Conservation (phyloP, 2,888 invertebrate genomes). For the Drosophila nr. fundita region DNA sequence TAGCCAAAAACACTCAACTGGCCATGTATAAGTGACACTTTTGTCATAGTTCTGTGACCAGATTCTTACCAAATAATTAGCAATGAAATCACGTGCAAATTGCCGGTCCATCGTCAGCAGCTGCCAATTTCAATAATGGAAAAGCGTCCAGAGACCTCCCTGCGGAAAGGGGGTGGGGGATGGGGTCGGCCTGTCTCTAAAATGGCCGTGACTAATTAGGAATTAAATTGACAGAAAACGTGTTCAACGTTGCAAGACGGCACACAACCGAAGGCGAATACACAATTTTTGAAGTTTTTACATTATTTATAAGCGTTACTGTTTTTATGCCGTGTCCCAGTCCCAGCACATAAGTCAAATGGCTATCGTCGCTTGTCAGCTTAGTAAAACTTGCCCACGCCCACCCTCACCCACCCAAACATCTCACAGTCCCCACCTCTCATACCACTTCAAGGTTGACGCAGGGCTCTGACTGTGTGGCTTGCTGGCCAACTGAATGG, state of each 20-base stretch:
- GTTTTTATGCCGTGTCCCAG: not conserved
- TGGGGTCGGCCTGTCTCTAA: slow-evolving; percentile 30
- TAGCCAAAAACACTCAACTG: slow-evolving; percentile 8
- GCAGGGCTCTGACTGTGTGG: not conserved
- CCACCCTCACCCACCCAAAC: not conserved
- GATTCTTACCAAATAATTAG: slow-evolving; percentile 61
- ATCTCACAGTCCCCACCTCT: not conserved
- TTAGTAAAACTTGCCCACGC: slow-evolving; percentile 8
- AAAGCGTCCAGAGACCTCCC: slow-evolving; percentile 29
- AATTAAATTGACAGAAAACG: slow-evolving; percentile 76
- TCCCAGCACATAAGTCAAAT: slow-evolving; percentile 35
- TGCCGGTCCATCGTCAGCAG: slow-evolving; percentile 54
- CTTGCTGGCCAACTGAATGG: slow-evolving; percentile 3
- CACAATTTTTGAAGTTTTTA: slow-evolving; percentile 44
- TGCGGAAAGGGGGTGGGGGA: not conserved
- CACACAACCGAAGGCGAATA: slow-evolving; percentile 2
- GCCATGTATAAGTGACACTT: slow-evolving; percentile 44
- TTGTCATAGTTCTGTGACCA: slow-evolving; percentile 18
- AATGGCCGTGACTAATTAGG: slow-evolving; percentile 74
- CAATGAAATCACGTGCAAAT: slow-evolving; percentile 74
- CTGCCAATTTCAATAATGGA: slow-evolving; percentile 75
- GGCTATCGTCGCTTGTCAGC: slow-evolving; percentile 34
- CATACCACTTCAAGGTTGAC: slow-evolving; percentile 8
- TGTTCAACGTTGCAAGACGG: slow-evolving; percentile 50
- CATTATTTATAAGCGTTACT: slow-evolving; percentile 56